Percentiles rank a stretch among this genome's conserved stretches.
phyloP scores from a whole-genome alignment of 1,140 invertebrate species.

The Tetraneura akinire region DNA sequence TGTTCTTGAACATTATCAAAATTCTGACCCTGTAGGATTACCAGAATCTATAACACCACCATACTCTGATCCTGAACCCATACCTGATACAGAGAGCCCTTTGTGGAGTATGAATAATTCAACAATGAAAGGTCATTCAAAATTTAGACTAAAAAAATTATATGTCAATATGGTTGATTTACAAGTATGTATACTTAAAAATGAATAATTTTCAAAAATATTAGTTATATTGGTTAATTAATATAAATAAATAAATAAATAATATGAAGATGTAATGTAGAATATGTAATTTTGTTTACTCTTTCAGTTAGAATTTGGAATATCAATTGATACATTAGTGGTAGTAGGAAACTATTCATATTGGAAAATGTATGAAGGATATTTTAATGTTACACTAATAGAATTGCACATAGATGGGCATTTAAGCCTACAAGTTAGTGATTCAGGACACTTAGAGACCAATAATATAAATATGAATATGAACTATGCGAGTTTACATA shows the following conservation, averaged over 20 bases:
- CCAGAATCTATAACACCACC: slow-evolving; percentile 66
- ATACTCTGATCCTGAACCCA: slow-evolving; percentile 75
- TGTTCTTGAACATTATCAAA: slow-evolving; percentile 78
- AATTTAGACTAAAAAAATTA: slow-evolving; percentile 73
- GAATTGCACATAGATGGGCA: slow-evolving; percentile 68
- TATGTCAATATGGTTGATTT: slow-evolving; percentile 69
- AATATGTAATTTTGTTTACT: slow-evolving; percentile 36
- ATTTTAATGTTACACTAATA: slow-evolving; percentile 72
- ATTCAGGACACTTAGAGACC: slow-evolving; percentile 61
- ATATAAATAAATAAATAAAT: too few relatives aligned
- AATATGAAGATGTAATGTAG: too few relatives aligned
- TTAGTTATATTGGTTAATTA: not conserved
- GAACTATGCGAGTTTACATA: slow-evolving; percentile 39
- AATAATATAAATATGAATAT: slow-evolving; percentile 51
- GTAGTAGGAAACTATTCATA: slow-evolving; percentile 75
- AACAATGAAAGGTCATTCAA: slow-evolving; percentile 73
- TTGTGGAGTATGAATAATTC: slow-evolving; percentile 73
- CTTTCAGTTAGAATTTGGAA: slow-evolving; percentile 66
- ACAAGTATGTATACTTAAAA: slow-evolving; percentile 61
- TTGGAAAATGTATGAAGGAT: slow-evolving; percentile 71
- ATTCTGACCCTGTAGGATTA: slow-evolving; percentile 72
- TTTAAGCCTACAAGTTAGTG: slow-evolving; percentile 68
- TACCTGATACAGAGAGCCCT: slow-evolving; percentile 75
- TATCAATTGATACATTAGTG: slow-evolving; percentile 70
- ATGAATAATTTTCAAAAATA: not conserved